Base-by-base conservation (phyloP, 2,797 vertebrate genomes). In the Enteromius fasciolatus region DNA sequence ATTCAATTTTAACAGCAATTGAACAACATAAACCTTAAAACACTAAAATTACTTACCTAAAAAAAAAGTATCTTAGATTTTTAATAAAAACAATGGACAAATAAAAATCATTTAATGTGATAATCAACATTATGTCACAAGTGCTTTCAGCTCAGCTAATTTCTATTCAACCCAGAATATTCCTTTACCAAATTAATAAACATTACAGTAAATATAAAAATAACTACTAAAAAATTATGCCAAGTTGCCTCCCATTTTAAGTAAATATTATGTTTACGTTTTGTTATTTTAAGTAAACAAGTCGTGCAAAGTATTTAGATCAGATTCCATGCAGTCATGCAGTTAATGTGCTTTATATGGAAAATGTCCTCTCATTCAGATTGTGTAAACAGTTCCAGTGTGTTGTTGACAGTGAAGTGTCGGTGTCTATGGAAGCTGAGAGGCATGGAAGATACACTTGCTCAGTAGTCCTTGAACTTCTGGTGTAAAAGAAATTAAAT, bases 321-420 rank as follows among this genome's bases (percentile, higher is more conserved):
- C 57, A 80, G 80, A 31, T 41, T 50, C 46, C 80, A 76, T 79
- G 39, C 79, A 84, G 54, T 23, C 84, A 87, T 87, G 84, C 86
- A 83, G 11, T 46, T 44, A 74, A 52, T 46, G 36, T 36, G 33
- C 36, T 77, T 41, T 79, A 44, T 48, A 39, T 69, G 17, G 44
- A 72, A 73, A 83, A 78, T 76, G 68, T 70, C 52, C 63, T 79
- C 28, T 78, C 78, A 84, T 88, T 84, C 83, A 80, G 76, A 66
- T 83, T 46, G 48, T 78, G 75, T 68, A 75, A 76, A 70, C 23
- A 67, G 73, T 33, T 48, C 61, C 52, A 78, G 78, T 76, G 63
- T 76, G 63, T 50, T 61, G 50, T 61, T 80, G 67, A 23, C 14
- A 70, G 36, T 76, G 39, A 25, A 33, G 57, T 54, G 33, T 25